A percentile compares a stretch with the other conserved stretches of the same genome.
phyloP scores from a whole-genome alignment of 2,797 vertebrate species.

The Spatula clypeata region DNA sequence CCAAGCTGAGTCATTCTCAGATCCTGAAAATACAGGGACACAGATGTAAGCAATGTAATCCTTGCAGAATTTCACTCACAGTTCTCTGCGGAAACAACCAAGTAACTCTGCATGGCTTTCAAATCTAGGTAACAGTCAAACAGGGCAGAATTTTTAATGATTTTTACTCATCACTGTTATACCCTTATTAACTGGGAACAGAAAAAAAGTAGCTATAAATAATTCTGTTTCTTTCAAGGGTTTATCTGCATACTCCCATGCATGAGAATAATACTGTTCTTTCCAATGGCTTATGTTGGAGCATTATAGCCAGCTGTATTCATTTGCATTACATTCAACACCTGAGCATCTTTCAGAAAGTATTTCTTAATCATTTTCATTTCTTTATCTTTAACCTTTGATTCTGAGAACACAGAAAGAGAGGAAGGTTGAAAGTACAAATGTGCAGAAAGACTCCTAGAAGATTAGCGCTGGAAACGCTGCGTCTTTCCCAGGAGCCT shows the following conservation, averaged over 20 bases:
- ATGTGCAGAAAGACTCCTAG: not conserved
- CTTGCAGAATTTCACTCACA: not conserved
- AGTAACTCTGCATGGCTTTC: not conserved
- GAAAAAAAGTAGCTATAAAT: not conserved
- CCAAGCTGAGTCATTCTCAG: not conserved
- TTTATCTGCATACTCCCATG: not conserved
- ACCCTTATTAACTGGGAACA: accelerated
- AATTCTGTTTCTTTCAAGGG: not conserved
- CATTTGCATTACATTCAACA: not conserved
- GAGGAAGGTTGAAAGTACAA: not conserved
- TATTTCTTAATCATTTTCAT: not conserved
- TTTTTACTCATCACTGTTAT: not conserved
- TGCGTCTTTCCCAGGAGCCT: not conserved
- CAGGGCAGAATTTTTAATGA: not conserved
- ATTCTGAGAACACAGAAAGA: not conserved
- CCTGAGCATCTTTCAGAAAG: not conserved
- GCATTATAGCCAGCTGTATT: not conserved
- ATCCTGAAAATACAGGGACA: not conserved
- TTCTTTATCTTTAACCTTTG: not conserved
- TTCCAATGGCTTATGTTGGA: accelerated
- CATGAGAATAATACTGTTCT: accelerated
- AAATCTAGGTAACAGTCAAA: not conserved
- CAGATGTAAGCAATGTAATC: not conserved
- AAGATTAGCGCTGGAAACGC: not conserved
- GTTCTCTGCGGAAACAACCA: not conserved